phyloP scores from a whole-genome alignment of 2,797 vertebrate genomes.

The Gymnocypris eckloni region DNA sequence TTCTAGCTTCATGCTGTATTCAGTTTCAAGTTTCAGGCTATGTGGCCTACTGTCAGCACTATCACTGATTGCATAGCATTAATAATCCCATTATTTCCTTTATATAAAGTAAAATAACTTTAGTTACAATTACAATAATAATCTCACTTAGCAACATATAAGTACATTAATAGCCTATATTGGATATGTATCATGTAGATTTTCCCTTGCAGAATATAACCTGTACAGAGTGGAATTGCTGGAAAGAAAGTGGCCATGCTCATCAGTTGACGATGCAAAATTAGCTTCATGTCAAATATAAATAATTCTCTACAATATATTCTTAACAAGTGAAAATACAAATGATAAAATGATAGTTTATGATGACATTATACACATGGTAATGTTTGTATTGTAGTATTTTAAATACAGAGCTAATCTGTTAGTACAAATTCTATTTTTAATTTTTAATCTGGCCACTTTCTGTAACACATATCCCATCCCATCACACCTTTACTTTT shows the following conservation, averaged over 20 bases:
- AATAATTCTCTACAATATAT: constrained; percentile 23
- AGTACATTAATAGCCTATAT: constrained; percentile 27
- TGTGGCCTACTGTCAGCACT: constrained; percentile 1
- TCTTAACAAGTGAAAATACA: constrained; percentile 22
- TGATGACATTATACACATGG: neutral
- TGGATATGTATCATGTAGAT: constrained; percentile 41
- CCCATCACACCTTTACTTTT: neutral
- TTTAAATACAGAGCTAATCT: neutral
- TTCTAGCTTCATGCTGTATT: neutral
- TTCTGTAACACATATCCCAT: neutral
- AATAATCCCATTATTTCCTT: constrained; percentile 26
- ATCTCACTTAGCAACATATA: constrained; percentile 31
- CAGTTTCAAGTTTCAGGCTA: neutral
- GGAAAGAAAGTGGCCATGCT: constrained; percentile 28
- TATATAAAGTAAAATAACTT: constrained; percentile 19
- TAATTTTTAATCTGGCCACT: neutral
- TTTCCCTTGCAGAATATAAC: constrained; percentile 27
- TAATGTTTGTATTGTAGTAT: neutral
- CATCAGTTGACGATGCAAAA: constrained; percentile 22
- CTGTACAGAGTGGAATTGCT: constrained; percentile 31
- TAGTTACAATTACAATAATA: constrained; percentile 28
- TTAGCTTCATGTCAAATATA: constrained; percentile 33
- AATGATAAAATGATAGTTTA: neutral
- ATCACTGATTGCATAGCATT: constrained; percentile 37
- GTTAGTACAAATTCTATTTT: neutral